Base-by-base conservation (phyloP, 2,888 invertebrate genomes). In the Taenaris catops region DNA sequence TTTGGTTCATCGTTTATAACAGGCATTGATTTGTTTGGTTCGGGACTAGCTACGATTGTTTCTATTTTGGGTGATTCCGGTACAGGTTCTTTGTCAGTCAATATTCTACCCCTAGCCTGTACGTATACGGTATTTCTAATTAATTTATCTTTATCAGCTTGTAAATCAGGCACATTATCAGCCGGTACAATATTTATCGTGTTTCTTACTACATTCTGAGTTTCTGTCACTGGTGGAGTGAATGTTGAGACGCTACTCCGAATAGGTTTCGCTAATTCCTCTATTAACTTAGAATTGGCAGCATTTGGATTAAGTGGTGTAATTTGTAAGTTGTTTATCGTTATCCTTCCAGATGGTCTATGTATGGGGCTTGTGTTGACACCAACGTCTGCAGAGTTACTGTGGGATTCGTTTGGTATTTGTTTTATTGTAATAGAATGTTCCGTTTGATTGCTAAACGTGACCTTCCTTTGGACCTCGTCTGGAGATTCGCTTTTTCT, bases 401-500 rank as follows among this genome's bases (percentile, higher is more conserved):
- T 41, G 32, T 43, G 44, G 3, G 44, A 25, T 19, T 41, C 34
- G 7, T 38, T 46, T 27, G 41, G 43, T 23, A 46, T 20, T 21
- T 41, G 42, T 21, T 44, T 34, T 31, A 44, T 39, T 8, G 40
- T 31, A 17, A 46, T 46, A 8, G 37, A 24, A 17, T 14, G 41
- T 17, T 41, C 44, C 7, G 38, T 35, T 14, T 41, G 28, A 9
- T 39, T 44, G 25, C 40, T 38, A 4, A 44, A 35, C 24, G 44
- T 36, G 9, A 51, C 32, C 29, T 58, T 62, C 31, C 53, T 64
- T 9, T 58, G 52, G 10, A 55, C 40, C 7, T 78, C 76, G 46
- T 79, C 79, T 0, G 79, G 79, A 2, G 78, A 78, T 61, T 78
- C 78, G 23, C 76, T 76, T 53, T 79, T 79, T 47, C 79, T 59